These are phyloP conservation scores for Crotalus helleri DNA, from an alignment of 2,113 vertebrate species.

Conservation along the genomic window DNA sequence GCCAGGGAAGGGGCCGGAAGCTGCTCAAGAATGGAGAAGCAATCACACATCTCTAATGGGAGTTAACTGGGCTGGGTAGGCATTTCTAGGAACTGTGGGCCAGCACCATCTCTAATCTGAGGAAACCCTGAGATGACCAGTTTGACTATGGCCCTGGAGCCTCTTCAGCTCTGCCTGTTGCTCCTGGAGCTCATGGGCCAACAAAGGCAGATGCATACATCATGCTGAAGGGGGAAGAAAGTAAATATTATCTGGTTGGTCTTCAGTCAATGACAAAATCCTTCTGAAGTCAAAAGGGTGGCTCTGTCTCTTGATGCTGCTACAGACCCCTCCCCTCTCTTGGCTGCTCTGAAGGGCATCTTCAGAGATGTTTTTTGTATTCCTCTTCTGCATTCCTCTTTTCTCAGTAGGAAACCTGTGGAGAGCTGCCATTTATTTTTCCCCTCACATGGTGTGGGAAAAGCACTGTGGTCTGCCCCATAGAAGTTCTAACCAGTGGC, in stretches of 20 bases:
- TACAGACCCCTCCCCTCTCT: background rate
- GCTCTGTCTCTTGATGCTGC: too few species aligned
- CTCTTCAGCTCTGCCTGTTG: background rate
- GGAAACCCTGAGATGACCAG: background rate
- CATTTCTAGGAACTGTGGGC: background rate
- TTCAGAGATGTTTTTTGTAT: background rate
- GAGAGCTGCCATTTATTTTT: background rate
- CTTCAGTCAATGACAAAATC: background rate
- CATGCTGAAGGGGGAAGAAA: background rate
- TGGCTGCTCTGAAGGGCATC: background rate
- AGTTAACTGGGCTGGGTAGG: background rate
- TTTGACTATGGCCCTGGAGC: background rate
- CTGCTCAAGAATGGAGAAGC: background rate
- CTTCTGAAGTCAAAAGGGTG: background rate
- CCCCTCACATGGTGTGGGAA: background rate
- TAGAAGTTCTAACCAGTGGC: too few species aligned
- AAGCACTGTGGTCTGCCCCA: too few species aligned
- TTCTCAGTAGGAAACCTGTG: background rate
- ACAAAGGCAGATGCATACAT: background rate
- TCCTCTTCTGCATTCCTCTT: background rate
- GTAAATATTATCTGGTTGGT: background rate
- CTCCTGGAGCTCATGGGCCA: background rate
- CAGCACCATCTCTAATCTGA: background rate
- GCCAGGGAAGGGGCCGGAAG: background rate
- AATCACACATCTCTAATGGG: background rate